Conservation (phyloP, 2,113 vertebrate genomes). For the Gyps fulvus region DNA sequence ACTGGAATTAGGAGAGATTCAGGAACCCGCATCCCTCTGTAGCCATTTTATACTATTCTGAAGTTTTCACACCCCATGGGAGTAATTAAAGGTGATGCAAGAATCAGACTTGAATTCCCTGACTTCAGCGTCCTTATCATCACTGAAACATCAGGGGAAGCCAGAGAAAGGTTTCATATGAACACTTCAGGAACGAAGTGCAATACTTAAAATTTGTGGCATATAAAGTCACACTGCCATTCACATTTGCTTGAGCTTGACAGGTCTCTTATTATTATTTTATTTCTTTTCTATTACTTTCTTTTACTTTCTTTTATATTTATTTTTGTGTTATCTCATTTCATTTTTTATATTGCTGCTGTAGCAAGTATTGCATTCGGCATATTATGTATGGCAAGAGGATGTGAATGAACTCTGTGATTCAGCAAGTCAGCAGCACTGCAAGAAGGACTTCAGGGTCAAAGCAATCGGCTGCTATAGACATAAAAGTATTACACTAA, state of each 20-base stretch:
- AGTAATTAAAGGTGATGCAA: not conserved
- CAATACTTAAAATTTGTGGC: not conserved
- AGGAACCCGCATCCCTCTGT: not conserved
- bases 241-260: not conserved
- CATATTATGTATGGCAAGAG: not conserved
- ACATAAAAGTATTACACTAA: conserved; percentile 26
- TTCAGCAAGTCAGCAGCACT: conserved; percentile 37
- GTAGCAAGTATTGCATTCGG: not conserved
- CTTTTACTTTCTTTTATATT: not conserved
- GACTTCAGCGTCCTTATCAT: not conserved
- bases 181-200: not conserved
- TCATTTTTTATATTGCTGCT: not conserved
- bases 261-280: not conserved
- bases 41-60: not conserved
- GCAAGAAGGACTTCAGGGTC: conserved; percentile 47
- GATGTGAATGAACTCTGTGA: conserved; percentile 20
- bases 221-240: not conserved
- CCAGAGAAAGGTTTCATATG: not conserved
- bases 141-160: not conserved
- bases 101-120: not conserved
- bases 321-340: not conserved
- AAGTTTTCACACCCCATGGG: not conserved
- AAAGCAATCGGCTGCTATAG: conserved; percentile 40
- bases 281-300: not conserved
- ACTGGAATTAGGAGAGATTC: not conserved